Base-by-base conservation (phyloP, 2,113 vertebrate species). In the Gallinago undulata region DNA sequence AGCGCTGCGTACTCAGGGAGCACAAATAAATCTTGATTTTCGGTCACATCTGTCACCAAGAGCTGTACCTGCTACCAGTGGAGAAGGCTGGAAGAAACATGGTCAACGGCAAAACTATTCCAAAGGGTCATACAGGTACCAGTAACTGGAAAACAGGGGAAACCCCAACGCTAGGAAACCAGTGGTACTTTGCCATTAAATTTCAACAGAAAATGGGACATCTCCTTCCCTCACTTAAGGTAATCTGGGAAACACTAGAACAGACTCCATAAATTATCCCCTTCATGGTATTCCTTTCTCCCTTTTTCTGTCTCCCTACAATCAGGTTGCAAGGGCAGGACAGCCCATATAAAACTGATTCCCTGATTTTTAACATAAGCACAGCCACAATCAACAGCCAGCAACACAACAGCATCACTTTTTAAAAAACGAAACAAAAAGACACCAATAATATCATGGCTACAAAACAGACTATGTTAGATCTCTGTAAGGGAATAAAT, bases 1-100 rank as follows among this genome's bases (percentile, higher is more conserved):
- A 87, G 50, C 0, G 0, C 30, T 37, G 55, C n/a, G n/a, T 37
- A 56, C 13, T 17, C 5, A 12, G 19, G 23, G 50, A 88, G 35
- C 16, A 83, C 48, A 64, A 64, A 43, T 8, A 8, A 56, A n/a
- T 48, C 33, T 57, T 45, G 59, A 57, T 33, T 88, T 93, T 83
- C 53, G 19, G 13, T 62, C 19, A 11, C 12, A 39, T 48, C 48
- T 27, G 8, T 45, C 78, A 82, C 37, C 23, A 72, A 63, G 19
- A 70, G 81, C 50, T 74, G 23, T 48, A 57, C 9, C 59, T 84
- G 28, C 12, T 27, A 11, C 18, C 14, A 43, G 33, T 37, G 31
- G 41, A 57, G 59, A 80, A 87, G 70, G 22, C 43, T 73, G 45
- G 30, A 75, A 82, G 43, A 43, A 70, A 80, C 80, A 15, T 2